Evolutionary conservation across 2,888 invertebrate genomes (phyloP).

Genomic region (Synanthedon vespiformis): DNA sequence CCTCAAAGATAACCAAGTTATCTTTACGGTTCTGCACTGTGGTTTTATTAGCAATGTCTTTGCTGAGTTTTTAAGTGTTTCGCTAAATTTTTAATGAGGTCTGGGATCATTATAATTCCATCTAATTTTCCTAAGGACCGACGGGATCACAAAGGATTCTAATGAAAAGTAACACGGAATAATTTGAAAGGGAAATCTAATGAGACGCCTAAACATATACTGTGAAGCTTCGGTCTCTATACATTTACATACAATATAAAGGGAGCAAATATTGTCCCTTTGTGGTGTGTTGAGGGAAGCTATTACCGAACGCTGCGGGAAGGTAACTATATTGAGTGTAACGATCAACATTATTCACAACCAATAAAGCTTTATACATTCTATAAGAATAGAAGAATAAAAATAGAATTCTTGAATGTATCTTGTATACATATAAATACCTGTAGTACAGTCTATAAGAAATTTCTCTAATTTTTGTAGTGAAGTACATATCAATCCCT

Average conservation of each 20-base stretch:
- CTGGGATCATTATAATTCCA: too few relatives aligned
- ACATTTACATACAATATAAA: not conserved
- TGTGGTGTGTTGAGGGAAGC: conserved; percentile 1
- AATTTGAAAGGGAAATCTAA: conserved; percentile 9
- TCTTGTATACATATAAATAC: too few relatives aligned
- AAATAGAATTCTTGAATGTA: too few relatives aligned
- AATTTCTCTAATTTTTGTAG: too few relatives aligned
- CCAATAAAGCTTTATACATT: too few relatives aligned
- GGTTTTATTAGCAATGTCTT: not conserved
- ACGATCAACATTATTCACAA: too few relatives aligned
- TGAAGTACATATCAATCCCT: too few relatives aligned
- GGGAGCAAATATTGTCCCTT: not conserved
- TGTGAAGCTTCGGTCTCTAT: not conserved
- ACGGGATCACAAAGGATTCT: conserved; percentile 1
- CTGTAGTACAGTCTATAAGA: too few relatives aligned
- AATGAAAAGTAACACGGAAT: conserved; percentile 12
- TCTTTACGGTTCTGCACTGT: not conserved
- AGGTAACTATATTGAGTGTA: not conserved
- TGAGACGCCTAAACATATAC: conserved; percentile 5
- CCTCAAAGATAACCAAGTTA: conserved; percentile 15
- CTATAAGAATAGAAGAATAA: too few relatives aligned
- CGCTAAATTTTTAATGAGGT: too few relatives aligned
- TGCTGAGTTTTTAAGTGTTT: not conserved
- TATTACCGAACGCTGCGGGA: not conserved
- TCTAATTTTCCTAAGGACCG: too few relatives aligned